A percentile compares a stretch with the other conserved stretches of the same genome.
Conservation (phyloP, 1,140 invertebrate genomes). For the Cryptotermes secundus region DNA sequence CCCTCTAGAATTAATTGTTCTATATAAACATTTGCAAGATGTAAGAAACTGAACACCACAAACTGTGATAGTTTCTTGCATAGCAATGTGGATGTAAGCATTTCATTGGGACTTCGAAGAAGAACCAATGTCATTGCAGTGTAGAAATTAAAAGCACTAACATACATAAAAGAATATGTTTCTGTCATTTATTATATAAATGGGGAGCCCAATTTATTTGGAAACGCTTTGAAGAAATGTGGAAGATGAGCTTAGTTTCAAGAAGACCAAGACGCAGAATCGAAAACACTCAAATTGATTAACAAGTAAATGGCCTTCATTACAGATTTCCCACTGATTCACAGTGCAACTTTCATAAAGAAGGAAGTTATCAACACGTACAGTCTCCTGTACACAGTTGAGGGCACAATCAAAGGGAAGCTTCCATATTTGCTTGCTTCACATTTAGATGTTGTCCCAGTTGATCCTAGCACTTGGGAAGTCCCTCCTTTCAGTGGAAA, state of each 20-base stretch:
- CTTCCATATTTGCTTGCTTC: constrained; percentile 55
- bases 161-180: constrained; percentile 5
- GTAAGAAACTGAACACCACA: not conserved
- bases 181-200: not conserved
- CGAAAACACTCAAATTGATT: not conserved
- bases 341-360: constrained; percentile 47
- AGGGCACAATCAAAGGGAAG: constrained; percentile 44
- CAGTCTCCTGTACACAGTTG: constrained; percentile 53
- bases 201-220: constrained; percentile 5
- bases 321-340: constrained; percentile 52
- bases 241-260: constrained; percentile 8
- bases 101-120: constrained; percentile 15
- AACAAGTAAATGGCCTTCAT: constrained; percentile 31
- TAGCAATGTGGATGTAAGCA: not conserved
- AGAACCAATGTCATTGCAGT: not conserved
- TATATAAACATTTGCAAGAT: not conserved
- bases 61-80: not conserved
- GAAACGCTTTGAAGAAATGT: not conserved
- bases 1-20: not conserved
- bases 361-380: constrained; percentile 52
- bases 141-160: not conserved
- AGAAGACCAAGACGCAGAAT: not conserved
- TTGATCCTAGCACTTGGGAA: constrained; percentile 49
- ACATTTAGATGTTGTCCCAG: constrained; percentile 62
- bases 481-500: constrained; percentile 54